A percentile compares a stretch with the other conserved stretches of the same genome.
These are phyloP conservation scores for Gallinago undulata DNA, from an alignment of 2,113 vertebrate species.

Conservation along the genomic window DNA sequence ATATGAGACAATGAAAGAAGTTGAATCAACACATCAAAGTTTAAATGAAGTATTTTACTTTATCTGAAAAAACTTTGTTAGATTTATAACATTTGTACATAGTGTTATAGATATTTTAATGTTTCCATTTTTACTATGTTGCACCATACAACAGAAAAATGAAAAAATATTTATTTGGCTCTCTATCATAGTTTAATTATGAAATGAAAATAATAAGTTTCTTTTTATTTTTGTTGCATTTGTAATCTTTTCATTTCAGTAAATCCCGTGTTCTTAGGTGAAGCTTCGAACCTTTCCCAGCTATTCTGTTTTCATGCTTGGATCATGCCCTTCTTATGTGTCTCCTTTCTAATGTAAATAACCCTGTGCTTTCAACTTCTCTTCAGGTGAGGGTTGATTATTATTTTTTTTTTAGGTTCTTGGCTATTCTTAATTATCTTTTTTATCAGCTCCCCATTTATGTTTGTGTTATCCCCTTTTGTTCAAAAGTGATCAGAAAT, in stretches of 20 bases:
- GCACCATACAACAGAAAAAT: background rate
- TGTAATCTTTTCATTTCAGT: background rate
- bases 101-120: background rate
- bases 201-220: background rate
- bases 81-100: background rate
- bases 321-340: background rate
- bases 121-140: background rate
- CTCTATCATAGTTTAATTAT: background rate
- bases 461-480: background rate
- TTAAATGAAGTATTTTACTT: background rate
- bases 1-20: background rate
- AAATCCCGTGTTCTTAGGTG: background rate
- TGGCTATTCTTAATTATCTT: background rate
- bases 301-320: background rate
- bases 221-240: background rate
- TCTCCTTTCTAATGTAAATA: constrained; percentile 40
- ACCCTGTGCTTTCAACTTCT: background rate
- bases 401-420: background rate
- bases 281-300: background rate
- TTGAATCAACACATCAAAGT: background rate
- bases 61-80: background rate
- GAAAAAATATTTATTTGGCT: background rate
- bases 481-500: background rate
- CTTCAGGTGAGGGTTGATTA: background rate
- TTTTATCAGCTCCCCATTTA: background rate